Evolutionary conservation across 1,140 invertebrate genomes (phyloP), one percentile per base, ranked within the genome.

Genomic region (Aphis gossypii): DNA sequence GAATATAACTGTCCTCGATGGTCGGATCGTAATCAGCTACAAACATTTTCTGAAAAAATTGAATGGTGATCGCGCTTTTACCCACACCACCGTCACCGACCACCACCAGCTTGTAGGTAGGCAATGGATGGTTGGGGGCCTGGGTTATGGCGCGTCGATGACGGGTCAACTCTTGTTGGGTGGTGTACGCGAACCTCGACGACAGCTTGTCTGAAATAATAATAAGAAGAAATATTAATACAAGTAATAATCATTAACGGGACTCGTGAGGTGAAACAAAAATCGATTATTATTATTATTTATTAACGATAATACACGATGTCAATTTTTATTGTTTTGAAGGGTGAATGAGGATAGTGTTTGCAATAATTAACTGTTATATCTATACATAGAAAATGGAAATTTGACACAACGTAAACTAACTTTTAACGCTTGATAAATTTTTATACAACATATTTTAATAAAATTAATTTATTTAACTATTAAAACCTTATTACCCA

Each of bases 21-120:
- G 98, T 98, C 1, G 98, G 98, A 95, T 98, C 98, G 95, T 98
- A 98, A 95, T 98, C 98, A 11, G 97, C 98, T 82, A 98, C 97
- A 95, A 98, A 98, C 94, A 98, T 95, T 95, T 98, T 97, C 95
- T 98, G 97, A 95, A 98, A 98, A 95, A 97, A 98, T 95, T 98
- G 98, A 95, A 99, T 99, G 2, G 98, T 99, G 93, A 99, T 97
- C 4, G 98, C 98, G 94, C 97, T 98, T 96, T 99, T 99, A 35
- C 98, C 98, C 56, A 98, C 97, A 94, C 97, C 97, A 95, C 98
- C 98, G 96, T 98, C 98, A 25, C 98, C 98, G 54, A 99, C 98
- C 48, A 99, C 98, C 82, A 99, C 98, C 94, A 98, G 95, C 95
- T 98, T 98, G 94, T 98, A 98, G 94, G 97, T 98, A 83, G 97